Evolutionary conservation across 2,888 invertebrate species (phyloP), one percentile per base, ranked within the genome.

Genomic region (Chrysotoxum bicinctum): DNA sequence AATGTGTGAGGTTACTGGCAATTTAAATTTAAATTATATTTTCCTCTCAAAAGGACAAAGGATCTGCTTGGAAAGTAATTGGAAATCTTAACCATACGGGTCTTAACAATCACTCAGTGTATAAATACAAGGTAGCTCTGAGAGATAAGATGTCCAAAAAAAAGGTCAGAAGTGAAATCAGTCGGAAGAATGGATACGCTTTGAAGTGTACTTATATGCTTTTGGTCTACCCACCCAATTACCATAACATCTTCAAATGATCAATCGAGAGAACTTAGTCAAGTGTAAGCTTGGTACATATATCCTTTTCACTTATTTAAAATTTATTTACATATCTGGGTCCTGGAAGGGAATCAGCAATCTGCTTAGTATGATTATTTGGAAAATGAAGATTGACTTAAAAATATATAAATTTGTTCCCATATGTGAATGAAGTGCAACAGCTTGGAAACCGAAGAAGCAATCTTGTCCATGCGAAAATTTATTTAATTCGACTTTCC

Each of bases 131-230:
- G 58, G 19, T 37, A 58, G 14, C 26, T 26, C 50, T 26, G 7
- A 7, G 12, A 56, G 10, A 30, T 45, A 23, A 76, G 45, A 40
- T 32, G 54, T 21, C n/a, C 12, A 5, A 12, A 64, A 72, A 32
- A 35, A 82, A 66, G 81, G 70, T 81, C 77, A 77, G 43, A 77
- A 40, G 77, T 82, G 66, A 77, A 77, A 60, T 82, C 77, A 77
- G 26, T 37, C 21, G 77, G 72, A 82, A 82, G 43, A 52, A 23
- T n/a, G 35, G 66, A 40, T 9, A 68, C 26, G 35, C 66, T 68
- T 40, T 45, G 35, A 72, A 77, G 72, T 70, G 70, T 77, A 30
- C 10, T n/a, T 32, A 66, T 64, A 14, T 45, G 45, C 30, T 45
- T 64, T 30, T 26, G 50, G 66, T 66, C 30, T 35, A 64, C 48